Conservation (phyloP, 2,797 vertebrate genomes). For the Ataeniobius toweri region DNA sequence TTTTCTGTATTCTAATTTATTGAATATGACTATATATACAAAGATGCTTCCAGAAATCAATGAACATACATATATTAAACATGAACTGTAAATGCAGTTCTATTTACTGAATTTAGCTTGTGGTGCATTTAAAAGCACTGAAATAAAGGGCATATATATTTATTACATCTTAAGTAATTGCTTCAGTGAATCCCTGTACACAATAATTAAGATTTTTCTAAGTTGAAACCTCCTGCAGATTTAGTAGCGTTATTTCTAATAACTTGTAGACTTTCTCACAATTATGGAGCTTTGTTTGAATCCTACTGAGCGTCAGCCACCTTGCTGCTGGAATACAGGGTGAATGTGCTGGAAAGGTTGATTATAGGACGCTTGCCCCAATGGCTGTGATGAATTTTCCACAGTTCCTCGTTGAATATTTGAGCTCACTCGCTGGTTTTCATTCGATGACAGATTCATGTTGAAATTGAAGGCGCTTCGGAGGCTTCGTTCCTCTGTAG, state of each 20-base stretch:
- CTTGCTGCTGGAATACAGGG: slow-evolving; percentile 12
- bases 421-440: slow-evolving; percentile 1
- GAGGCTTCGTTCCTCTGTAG: slow-evolving; percentile 12
- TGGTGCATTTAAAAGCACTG: too few species aligned
- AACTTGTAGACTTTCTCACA: too few species aligned
- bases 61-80: background rate
- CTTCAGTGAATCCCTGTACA: too few species aligned
- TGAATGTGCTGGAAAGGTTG: background rate
- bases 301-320: slow-evolving; percentile 30
- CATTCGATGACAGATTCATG: background rate
- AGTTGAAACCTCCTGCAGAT: too few species aligned
- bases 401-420: background rate
- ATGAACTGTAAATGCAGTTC: too few species aligned
- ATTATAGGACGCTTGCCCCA: background rate
- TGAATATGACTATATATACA: background rate
- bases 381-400: background rate
- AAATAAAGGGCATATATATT: too few species aligned
- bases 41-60: background rate
- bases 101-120: too few species aligned
- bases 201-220: too few species aligned
- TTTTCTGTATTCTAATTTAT: too few species aligned
- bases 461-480: background rate
- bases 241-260: too few species aligned
- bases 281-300: slow-evolving; percentile 20
- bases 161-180: too few species aligned